These are phyloP conservation scores for Gymnocheta viridis DNA, from an alignment of 2,888 invertebrate genomes.

Conservation along the genomic window DNA sequence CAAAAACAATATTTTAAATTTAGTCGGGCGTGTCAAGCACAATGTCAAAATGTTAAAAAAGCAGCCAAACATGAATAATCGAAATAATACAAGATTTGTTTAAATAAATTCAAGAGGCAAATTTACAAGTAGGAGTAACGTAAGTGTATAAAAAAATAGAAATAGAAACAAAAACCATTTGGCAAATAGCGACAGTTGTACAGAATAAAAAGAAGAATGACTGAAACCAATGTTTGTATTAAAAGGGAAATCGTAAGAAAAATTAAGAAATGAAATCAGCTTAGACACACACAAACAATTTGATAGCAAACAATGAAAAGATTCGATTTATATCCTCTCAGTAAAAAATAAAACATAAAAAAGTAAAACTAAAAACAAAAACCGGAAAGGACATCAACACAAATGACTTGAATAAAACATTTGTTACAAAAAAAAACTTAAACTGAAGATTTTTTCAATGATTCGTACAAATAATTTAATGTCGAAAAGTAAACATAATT, in stretches of 20 bases:
- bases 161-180: slow-evolving; percentile 5
- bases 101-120: slow-evolving; percentile 23
- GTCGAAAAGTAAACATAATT: slow-evolving; percentile 54
- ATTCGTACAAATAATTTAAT: slow-evolving; percentile 19
- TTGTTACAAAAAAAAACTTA: neutral
- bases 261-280: slow-evolving; percentile 13
- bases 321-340: neutral
- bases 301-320: slow-evolving; percentile 10
- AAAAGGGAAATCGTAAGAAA: slow-evolving; percentile 32
- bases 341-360: neutral
- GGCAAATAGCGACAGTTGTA: slow-evolving; percentile 12
- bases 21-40: slow-evolving; percentile 47
- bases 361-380: neutral
- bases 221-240: slow-evolving; percentile 35
- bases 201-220: neutral
- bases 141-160: neutral
- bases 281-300: slow-evolving; percentile 23
- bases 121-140: slow-evolving; percentile 3
- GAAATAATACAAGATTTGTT: slow-evolving; percentile 26
- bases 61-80: slow-evolving; percentile 42
- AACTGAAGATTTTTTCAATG: neutral
- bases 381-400: slow-evolving; percentile 45
- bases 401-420: slow-evolving; percentile 44
- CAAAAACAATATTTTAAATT: slow-evolving; percentile 29
- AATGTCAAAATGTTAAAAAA: slow-evolving; percentile 34